These are phyloP conservation scores for Platycercus adscitus DNA, from an alignment of 2,113 vertebrate species.

Conservation along the genomic window DNA sequence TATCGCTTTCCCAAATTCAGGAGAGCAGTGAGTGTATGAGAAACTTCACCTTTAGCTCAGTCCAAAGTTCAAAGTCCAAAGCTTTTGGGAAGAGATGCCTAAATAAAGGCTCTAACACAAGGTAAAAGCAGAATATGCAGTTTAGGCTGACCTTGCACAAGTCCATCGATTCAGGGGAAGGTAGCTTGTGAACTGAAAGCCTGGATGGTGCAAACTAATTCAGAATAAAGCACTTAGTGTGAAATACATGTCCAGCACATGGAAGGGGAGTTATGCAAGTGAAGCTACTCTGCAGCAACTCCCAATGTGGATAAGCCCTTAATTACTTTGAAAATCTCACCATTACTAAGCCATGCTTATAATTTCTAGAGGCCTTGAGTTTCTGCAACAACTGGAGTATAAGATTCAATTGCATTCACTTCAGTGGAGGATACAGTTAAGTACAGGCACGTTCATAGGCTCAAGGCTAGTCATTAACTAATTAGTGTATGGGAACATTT, in stretches of 20 bases:
- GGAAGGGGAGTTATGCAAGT: neutral
- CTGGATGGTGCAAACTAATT: neutral
- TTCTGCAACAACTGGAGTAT: conserved; percentile 59
- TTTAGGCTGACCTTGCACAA: neutral
- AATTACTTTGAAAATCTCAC: conserved; percentile 48
- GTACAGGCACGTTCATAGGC: neutral
- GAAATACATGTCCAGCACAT: neutral
- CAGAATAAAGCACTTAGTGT: neutral
- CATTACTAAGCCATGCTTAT: conserved; percentile 24
- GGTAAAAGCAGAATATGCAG: neutral
- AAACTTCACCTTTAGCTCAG: neutral
- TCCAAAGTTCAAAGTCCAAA: neutral
- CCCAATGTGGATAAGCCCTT: neutral
- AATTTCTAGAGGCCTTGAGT: conserved; percentile 50
- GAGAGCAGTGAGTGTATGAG: neutral
- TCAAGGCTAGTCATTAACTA: conserved; percentile 26
- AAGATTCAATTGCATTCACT: conserved; percentile 60
- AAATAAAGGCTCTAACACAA: neutral
- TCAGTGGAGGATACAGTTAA: conserved; percentile 46
- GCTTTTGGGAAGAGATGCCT: neutral
- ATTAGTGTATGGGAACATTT: conserved; percentile 4
- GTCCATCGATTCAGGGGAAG: neutral
- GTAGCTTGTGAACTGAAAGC: neutral
- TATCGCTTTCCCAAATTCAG: neutral
- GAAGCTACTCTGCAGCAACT: neutral